phyloP scores from a whole-genome alignment of 1,140 invertebrate species.

The Drosophila littoralis region DNA sequence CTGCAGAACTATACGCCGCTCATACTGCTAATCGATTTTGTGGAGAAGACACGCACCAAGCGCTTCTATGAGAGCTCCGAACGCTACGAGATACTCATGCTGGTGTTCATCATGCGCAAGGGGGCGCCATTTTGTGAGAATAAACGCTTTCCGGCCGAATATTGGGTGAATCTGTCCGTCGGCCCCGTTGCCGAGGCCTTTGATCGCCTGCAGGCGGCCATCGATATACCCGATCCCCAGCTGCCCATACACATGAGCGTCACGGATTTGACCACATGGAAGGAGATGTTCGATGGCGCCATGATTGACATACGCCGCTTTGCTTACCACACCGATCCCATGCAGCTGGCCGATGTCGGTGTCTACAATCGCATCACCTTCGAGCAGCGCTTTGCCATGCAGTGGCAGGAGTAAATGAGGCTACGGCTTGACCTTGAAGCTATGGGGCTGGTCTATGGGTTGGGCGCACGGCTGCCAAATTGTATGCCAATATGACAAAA shows the following conservation, averaged over 20 bases:
- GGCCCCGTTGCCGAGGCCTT: conserved; percentile 79
- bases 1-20: conserved; percentile 78
- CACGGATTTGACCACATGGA: conserved; percentile 78
- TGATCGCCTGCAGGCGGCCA: conserved; percentile 73
- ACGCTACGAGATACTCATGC: conserved; percentile 78
- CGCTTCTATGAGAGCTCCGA: conserved; percentile 79
- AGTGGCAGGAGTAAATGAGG: conserved; percentile 73
- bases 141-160: conserved; percentile 76
- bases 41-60: conserved; percentile 79
- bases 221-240: conserved; percentile 81
- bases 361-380: conserved; percentile 76
- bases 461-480: neutral
- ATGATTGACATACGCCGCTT: conserved; percentile 76
- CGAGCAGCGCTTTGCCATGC: conserved; percentile 75
- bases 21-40: conserved; percentile 76
- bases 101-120: conserved; percentile 80
- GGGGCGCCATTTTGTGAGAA: conserved; percentile 81
- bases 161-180: conserved; percentile 79
- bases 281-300: conserved; percentile 78
- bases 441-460: too few species aligned
- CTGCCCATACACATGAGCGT: conserved; percentile 80
- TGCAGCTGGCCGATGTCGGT: conserved; percentile 75
- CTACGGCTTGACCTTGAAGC: neutral
- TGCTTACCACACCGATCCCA: conserved; percentile 76
- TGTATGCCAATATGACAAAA: neutral